These are phyloP conservation scores for Oscheius sp. DNA, from an alignment of 2,888 invertebrate species.

Conservation along the genomic window DNA sequence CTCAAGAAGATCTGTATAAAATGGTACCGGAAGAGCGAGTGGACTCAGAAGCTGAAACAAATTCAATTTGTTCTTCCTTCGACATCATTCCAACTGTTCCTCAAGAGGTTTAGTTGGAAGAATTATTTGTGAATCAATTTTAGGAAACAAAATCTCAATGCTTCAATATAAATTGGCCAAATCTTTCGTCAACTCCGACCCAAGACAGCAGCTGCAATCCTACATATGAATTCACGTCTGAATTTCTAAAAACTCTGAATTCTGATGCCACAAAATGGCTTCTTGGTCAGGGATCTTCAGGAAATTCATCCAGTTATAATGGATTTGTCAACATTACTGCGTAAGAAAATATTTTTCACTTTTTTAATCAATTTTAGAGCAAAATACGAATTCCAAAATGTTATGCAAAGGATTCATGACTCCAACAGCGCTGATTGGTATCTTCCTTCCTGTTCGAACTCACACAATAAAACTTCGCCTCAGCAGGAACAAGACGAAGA, in stretches of 20 bases:
- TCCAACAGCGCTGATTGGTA: conserved; percentile 19
- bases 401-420: conserved; percentile 15
- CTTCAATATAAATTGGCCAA: conserved; percentile 8
- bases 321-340: not conserved
- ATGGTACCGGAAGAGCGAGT: not conserved
- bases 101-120: not conserved
- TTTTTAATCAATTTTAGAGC: not conserved
- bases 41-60: conserved; percentile 13
- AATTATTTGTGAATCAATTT: not conserved
- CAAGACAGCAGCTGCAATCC: not conserved
- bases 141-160: not conserved
- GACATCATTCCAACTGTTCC: conserved; percentile 1
- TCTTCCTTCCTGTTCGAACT: not conserved
- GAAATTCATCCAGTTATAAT: not conserved
- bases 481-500: not conserved
- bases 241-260: conserved; percentile 10
- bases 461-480: not conserved
- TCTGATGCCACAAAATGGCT: conserved; percentile 12
- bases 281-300: not conserved
- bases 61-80: conserved; percentile 9
- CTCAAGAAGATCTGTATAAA: conserved; percentile 4
- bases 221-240: conserved; percentile 8
- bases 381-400: conserved; percentile 24
- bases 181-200: not conserved
- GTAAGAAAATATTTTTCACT: not conserved